These are phyloP conservation scores for Labeo calbasu DNA, from an alignment of 2,797 vertebrate species.

Conservation along the genomic window DNA sequence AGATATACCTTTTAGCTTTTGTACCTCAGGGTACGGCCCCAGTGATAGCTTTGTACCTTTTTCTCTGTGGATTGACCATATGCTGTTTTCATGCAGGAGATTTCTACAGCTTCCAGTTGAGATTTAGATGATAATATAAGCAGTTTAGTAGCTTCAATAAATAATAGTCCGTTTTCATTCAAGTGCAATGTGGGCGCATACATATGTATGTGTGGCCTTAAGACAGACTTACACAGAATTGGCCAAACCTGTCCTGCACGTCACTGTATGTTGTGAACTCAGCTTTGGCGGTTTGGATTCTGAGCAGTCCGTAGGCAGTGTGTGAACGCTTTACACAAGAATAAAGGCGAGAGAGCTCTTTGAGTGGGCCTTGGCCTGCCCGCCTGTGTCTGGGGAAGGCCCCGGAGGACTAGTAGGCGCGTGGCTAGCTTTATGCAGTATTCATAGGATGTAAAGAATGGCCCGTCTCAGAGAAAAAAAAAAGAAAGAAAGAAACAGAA, in stretches of 20 bases:
- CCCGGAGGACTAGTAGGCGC: constrained; percentile 59
- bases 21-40: not conserved
- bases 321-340: constrained; percentile 63
- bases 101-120: not conserved
- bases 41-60: not conserved
- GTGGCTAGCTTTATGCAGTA: constrained; percentile 74
- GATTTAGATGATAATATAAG: constrained; percentile 22
- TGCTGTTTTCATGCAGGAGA: not conserved
- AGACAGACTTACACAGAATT: constrained; percentile 19
- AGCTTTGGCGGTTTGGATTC: not conserved
- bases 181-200: constrained; percentile 22
- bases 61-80: not conserved
- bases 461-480: constrained; percentile 67
- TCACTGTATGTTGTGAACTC: not conserved
- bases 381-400: constrained; percentile 25
- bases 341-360: constrained; percentile 70
- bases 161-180: constrained; percentile 1
- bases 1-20: not conserved
- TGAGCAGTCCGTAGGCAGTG: constrained; percentile 21
- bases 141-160: constrained; percentile 29
- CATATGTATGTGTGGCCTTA: constrained; percentile 32
- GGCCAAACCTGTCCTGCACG: not conserved
- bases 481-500: constrained; percentile 69
- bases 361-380: constrained; percentile 58
- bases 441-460: constrained; percentile 71